Conservation (phyloP, 2,888 invertebrate genomes). For the Microctonus brassicae region DNA sequence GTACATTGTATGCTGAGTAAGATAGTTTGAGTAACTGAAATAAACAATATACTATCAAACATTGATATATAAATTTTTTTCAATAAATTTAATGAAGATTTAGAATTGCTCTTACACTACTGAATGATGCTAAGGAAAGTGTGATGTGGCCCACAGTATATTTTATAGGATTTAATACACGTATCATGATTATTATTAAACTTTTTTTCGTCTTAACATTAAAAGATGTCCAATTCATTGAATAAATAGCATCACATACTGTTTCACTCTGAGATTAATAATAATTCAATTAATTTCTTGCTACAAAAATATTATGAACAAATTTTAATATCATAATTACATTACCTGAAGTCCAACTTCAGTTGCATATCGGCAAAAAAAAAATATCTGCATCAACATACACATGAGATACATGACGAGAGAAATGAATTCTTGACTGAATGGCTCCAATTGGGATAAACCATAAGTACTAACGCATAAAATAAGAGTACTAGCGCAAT, state of each 20-base stretch:
- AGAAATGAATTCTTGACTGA: not conserved
- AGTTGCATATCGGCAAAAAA: conserved; percentile 21
- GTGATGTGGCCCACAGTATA: conserved; percentile 52
- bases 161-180: conserved; percentile 50
- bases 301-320: no score
- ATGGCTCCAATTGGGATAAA: conserved; percentile 7
- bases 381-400: conserved; percentile 20
- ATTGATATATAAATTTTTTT: not conserved
- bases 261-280: conserved; percentile 45
- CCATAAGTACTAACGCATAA: conserved; percentile 28
- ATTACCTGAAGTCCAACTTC: conserved; percentile 14
- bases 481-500: conserved; percentile 21
- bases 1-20: conserved; percentile 50
- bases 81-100: not conserved
- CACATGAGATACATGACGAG: conserved; percentile 16
- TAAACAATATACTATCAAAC: not conserved
- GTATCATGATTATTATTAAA: conserved; percentile 49
- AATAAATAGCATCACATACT: conserved; percentile 49
- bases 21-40: conserved; percentile 52
- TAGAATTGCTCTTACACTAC: conserved; percentile 45
- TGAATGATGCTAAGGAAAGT: conserved; percentile 55
- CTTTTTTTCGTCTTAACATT: conserved; percentile 42
- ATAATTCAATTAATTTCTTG: no score
- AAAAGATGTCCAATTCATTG: conserved; percentile 51
- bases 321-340: no score